Evolutionary conservation across 2,113 vertebrate species (phyloP).

Genomic region (Lonchura striata): DNA sequence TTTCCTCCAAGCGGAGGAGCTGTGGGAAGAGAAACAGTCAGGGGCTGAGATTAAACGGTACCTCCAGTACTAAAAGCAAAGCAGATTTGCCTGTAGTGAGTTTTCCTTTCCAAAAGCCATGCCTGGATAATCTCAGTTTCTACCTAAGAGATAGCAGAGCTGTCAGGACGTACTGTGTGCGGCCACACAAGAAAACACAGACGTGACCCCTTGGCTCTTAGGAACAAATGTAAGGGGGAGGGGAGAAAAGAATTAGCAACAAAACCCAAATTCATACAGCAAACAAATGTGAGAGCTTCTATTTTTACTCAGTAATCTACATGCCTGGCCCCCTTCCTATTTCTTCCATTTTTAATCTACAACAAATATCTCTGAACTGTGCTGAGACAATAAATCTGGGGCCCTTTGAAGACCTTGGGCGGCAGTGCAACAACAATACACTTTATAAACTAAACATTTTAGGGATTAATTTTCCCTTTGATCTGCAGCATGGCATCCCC

Average conservation of each 20-base stretch:
- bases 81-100: slow-evolving; percentile 24
- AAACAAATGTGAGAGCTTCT: slow-evolving; percentile 4
- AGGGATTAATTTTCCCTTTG: slow-evolving; percentile 24
- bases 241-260: not conserved
- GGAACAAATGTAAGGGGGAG: not conserved
- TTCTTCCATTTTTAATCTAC: slow-evolving; percentile 45
- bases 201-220: slow-evolving; percentile 4
- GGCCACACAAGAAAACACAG: slow-evolving; percentile 47
- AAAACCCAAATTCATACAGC: not conserved
- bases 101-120: not conserved
- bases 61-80: not conserved
- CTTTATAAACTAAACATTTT: slow-evolving; percentile 20
- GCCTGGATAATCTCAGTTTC: slow-evolving; percentile 52
- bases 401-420: slow-evolving; percentile 32
- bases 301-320: slow-evolving; percentile 36
- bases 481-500: not conserved
- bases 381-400: slow-evolving; percentile 34
- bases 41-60: slow-evolving; percentile 10
- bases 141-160: slow-evolving; percentile 56
- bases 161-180: slow-evolving; percentile 8
- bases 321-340: not conserved
- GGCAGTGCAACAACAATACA: not conserved
- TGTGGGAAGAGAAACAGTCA: slow-evolving; percentile 3
- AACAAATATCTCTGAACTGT: slow-evolving; percentile 22
- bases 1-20: not conserved